These are phyloP conservation scores for Laupala kohalensis DNA, from an alignment of 1,140 invertebrate genomes.

Conservation along the genomic window DNA sequence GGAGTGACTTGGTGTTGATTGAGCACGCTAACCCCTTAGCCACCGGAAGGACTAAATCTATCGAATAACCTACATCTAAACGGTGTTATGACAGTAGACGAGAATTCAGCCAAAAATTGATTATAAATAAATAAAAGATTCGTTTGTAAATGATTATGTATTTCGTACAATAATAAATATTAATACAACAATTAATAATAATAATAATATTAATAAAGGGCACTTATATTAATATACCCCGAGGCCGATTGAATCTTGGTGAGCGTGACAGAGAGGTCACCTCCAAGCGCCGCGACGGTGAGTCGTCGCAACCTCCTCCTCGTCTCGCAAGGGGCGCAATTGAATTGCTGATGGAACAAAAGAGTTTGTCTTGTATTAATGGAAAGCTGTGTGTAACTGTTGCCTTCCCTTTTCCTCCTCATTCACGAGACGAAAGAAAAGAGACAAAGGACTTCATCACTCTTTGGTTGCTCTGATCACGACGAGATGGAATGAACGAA, in stretches of 20 bases:
- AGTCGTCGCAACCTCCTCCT: not conserved
- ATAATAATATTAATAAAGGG: too few species aligned
- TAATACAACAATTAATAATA: too few species aligned
- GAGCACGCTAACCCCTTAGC: too few species aligned
- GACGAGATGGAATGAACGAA: not conserved
- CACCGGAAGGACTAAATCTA: too few species aligned
- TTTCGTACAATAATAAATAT: too few species aligned
- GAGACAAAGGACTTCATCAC: not conserved
- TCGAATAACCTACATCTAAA: too few species aligned
- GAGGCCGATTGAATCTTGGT: not conserved
- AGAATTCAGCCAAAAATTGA: too few species aligned
- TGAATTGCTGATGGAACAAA: conserved; percentile 12
- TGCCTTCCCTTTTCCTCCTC: not conserved
- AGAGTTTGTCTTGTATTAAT: conserved; percentile 15
- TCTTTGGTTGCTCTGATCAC: not conserved
- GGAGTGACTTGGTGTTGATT: too few species aligned
- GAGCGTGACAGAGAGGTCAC: not conserved
- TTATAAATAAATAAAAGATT: too few species aligned
- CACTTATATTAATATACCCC: too few species aligned
- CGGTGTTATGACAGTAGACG: too few species aligned
- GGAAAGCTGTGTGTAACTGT: conserved; percentile 4
- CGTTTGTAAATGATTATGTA: too few species aligned
- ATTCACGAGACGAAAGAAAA: not conserved
- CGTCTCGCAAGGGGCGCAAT: conserved; percentile 2
- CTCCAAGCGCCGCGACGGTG: not conserved